Evolutionary conservation across 2,797 vertebrate species (phyloP).

Genomic region (Tolypeutes matacus): DNA sequence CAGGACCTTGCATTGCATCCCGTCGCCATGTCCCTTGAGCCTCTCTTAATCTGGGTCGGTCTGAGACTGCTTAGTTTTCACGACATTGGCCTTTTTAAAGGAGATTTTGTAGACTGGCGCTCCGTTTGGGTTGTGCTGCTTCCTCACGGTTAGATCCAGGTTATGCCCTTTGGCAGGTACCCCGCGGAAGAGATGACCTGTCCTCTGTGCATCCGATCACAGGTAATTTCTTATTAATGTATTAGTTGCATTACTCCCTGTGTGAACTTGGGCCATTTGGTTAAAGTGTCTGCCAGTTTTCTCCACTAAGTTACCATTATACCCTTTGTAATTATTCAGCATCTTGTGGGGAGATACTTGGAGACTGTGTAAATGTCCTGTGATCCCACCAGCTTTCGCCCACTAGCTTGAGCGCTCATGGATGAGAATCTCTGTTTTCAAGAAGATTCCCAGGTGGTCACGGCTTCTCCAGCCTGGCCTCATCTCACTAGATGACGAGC

Average conservation of each 20-base stretch:
- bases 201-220: not conserved
- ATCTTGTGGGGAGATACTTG: not conserved
- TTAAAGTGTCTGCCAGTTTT: not conserved
- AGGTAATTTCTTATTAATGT: not conserved
- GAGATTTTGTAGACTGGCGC: not conserved
- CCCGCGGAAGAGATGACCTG: not conserved
- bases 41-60: not conserved
- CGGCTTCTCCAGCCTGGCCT: not conserved
- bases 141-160: not conserved
- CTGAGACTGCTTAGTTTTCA: not conserved
- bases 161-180: rapidly evolving
- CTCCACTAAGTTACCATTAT: not conserved
- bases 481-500: not conserved
- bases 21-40: not conserved
- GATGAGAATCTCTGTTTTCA: not conserved
- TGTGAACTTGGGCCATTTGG: not conserved
- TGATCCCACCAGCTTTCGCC: too few relatives aligned
- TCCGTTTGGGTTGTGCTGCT: not conserved
- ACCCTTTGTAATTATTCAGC: not conserved
- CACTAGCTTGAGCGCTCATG: not conserved
- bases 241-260: not conserved
- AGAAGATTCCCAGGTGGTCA: not conserved
- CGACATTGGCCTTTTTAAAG: not conserved
- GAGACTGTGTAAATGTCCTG: not conserved
- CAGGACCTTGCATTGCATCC: not conserved